Conservation (phyloP, 2,888 invertebrate genomes). For the Keiferia lycopersicella region DNA sequence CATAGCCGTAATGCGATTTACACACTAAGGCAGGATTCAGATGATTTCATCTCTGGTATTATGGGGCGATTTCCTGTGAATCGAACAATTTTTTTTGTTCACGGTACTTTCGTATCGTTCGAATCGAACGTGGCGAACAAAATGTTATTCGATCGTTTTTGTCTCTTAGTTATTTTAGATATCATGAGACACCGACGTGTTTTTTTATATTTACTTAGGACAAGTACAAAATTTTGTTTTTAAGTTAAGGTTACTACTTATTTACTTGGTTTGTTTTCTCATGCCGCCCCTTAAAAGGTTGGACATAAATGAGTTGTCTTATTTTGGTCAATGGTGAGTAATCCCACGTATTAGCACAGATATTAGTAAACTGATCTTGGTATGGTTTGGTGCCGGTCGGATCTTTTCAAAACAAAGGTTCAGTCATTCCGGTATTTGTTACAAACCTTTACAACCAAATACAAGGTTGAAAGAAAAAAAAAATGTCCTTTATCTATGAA, state of each 20-base stretch:
- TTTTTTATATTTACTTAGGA: background rate
- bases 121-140: too few relatives aligned
- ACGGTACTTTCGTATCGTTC: background rate
- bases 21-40: too few relatives aligned
- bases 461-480: too few relatives aligned
- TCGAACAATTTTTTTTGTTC: background rate
- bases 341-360: background rate
- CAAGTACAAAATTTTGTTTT: background rate
- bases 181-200: background rate
- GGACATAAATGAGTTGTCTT: background rate
- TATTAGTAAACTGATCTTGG: conserved; percentile 1
- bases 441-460: too few relatives aligned
- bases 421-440: background rate
- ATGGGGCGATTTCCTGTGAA: background rate
- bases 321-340: conserved; percentile 15
- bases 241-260: background rate
- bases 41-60: too few relatives aligned
- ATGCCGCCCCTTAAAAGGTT: conserved; percentile 6
- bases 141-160: background rate
- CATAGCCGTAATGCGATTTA: too few relatives aligned
- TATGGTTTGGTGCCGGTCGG: background rate
- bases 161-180: background rate
- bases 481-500: too few relatives aligned
- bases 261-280: background rate
- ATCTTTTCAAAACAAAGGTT: background rate